These are phyloP conservation scores for Leucoraja erinaceus DNA, from an alignment of 2,113 vertebrate genomes.

Conservation along the genomic window DNA sequence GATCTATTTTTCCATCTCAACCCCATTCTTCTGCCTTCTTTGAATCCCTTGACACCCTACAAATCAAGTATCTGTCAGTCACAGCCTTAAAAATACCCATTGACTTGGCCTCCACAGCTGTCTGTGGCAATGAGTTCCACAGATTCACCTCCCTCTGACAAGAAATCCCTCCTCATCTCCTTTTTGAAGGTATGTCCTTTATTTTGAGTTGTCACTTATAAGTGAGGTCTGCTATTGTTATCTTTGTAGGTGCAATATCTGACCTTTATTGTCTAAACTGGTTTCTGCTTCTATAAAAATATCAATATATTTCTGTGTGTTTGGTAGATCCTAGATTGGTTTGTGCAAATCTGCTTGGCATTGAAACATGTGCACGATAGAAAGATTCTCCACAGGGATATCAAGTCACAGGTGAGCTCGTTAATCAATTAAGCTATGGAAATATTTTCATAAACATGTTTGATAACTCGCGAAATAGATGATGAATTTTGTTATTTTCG, in stretches of 20 bases:
- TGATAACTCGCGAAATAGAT: neutral
- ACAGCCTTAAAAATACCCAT: too few relatives aligned
- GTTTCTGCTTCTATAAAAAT: neutral
- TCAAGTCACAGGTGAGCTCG: slow-evolving; percentile 86
- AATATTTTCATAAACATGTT: neutral
- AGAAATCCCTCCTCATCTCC: too few relatives aligned
- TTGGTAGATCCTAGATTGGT: slow-evolving; percentile 87
- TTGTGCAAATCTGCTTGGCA: slow-evolving; percentile 94
- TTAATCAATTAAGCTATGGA: neutral
- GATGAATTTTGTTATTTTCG: neutral
- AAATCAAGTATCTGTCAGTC: too few relatives aligned
- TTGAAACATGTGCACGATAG: slow-evolving; percentile 90
- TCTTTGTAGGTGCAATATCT: neutral
- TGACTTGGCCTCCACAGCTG: too few relatives aligned
- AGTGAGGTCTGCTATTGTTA: neutral
- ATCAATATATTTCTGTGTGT: slow-evolving; percentile 1
- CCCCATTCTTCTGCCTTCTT: too few relatives aligned
- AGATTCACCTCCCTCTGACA: too few relatives aligned
- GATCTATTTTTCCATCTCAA: too few relatives aligned
- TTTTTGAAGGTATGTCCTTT: too few relatives aligned
- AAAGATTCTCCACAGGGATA: slow-evolving; percentile 96
- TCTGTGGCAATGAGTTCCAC: too few relatives aligned
- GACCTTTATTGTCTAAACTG: neutral
- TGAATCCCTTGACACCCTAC: too few relatives aligned
- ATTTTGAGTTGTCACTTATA: too few relatives aligned